A percentile compares a stretch with the other conserved stretches of the same genome.
phyloP scores from a whole-genome alignment of 2,113 vertebrate genomes.

The Candoia aspera region DNA sequence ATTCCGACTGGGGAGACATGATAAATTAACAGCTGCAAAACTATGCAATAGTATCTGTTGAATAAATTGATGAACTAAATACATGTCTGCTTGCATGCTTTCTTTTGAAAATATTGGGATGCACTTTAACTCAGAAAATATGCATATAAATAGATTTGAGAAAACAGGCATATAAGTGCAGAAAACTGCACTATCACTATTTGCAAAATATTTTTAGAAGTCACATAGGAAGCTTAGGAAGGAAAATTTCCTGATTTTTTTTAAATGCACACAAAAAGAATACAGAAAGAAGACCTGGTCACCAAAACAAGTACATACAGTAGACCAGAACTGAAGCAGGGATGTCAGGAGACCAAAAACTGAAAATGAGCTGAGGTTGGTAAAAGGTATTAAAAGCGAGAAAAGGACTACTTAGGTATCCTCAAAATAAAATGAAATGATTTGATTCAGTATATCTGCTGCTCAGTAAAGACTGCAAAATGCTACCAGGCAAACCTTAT shows the following conservation, averaged over 20 bases:
- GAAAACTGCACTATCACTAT: not conserved
- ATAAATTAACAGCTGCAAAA: not conserved
- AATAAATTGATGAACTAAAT: not conserved
- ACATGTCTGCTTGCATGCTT: not conserved
- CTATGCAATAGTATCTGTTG: not conserved
- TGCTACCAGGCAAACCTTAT: not conserved
- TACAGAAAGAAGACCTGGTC: not conserved
- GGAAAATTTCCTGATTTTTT: not conserved
- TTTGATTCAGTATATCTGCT: not conserved
- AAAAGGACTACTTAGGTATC: not conserved
- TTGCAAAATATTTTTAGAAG: not conserved
- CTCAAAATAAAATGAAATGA: too few relatives aligned
- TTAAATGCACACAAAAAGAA: not conserved
- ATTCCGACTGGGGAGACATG: not conserved
- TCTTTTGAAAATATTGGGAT: not conserved
- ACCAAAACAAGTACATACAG: not conserved
- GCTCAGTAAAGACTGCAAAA: not conserved
- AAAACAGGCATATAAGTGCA: not conserved
- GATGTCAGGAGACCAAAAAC: not conserved
- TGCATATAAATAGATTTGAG: not conserved
- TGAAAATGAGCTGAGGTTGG: not conserved
- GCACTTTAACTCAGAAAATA: not conserved
- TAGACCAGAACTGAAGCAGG: not conserved
- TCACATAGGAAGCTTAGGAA: not conserved
- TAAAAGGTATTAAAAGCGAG: not conserved